Evolutionary conservation across 2,113 vertebrate genomes (phyloP).

Genomic region (Xiphophorus couchianus): DNA sequence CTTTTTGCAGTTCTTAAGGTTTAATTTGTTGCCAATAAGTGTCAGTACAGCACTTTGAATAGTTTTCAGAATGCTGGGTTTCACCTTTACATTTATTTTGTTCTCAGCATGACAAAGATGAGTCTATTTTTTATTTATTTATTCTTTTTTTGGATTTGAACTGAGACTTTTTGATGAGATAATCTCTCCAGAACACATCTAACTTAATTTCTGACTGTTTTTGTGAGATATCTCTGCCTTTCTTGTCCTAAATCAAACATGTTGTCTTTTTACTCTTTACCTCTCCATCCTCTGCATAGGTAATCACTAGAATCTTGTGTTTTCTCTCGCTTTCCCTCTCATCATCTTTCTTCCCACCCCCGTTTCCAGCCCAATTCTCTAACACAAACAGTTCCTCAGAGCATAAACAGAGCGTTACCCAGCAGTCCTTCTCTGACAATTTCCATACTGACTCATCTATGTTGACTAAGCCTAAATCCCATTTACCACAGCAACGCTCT

Average conservation of each 20-base stretch:
- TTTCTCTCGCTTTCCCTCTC: constrained; percentile 15
- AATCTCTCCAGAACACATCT: neutral
- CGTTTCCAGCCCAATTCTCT: neutral
- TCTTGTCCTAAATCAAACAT: neutral
- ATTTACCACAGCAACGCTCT: constrained; percentile 52
- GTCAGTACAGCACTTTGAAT: constrained; percentile 18
- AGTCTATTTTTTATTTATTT: constrained; percentile 11
- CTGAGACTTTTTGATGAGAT: neutral
- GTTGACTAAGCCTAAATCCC: constrained; percentile 71
- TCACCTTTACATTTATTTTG: constrained; percentile 35
- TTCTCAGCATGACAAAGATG: neutral
- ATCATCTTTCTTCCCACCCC: constrained; percentile 13
- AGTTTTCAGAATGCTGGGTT: constrained; percentile 1
- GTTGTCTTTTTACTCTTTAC: neutral
- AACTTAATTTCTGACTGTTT: constrained; percentile 9
- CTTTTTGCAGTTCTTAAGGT: neutral
- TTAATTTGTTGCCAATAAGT: neutral
- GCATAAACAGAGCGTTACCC: constrained; percentile 49
- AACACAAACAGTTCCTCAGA: constrained; percentile 29
- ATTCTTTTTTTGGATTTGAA: constrained; percentile 26
- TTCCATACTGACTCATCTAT: constrained; percentile 70
- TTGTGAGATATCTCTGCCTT: constrained; percentile 11
- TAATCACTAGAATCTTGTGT: constrained; percentile 25
- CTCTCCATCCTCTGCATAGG: neutral
- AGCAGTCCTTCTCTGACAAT: constrained; percentile 54